Base-by-base conservation (phyloP, 2,797 vertebrate genomes). In the Catharus ustulatus region DNA sequence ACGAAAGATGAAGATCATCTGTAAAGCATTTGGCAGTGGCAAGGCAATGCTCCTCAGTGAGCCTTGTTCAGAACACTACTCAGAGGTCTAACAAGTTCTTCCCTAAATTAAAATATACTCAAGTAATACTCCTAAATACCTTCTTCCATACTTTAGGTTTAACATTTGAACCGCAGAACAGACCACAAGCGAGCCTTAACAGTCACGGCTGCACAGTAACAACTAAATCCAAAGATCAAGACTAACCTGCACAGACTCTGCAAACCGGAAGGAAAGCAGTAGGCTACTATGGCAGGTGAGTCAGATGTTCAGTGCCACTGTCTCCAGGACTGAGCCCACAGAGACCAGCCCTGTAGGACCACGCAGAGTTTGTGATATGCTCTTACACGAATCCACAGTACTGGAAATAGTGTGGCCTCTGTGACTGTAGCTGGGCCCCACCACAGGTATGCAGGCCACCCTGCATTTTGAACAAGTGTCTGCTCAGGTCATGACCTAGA, bases 381-480 rank as follows among this genome's bases (percentile, higher is more conserved):
- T 76, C n/a, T 38, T 12, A 23, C 2, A 5, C 6, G 23, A 38
- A 26, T 2, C 32, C 46, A 45, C 27, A 67, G 29, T 7, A 45
- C 3, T 1, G 48, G 21, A 84, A 46, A 30, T 0, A 55, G 15
- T 0, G 0, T 4, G 20, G 8, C 11, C 40, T 52, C 76, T 10
- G 5, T 13, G 36, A 64, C 32, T 24, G 15, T 0, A n/a, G 15
- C 3, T 43, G 18, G 23, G 58, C 17, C n/a, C 45, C 27, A 19
- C 23, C 13, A 14, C 11, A 67, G 30, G 17, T 10, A 49, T 3
- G 15, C 51, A 78, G 29, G 40, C 5, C 8, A 38, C 5, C 6
- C 36, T 32, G 57, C 27, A 36, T 34, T 78, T 86, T 23, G 36
- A 94, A 58, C 10, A 69, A 42, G 27, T 1, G 1, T n/a, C 19